Percentiles rank a stretch among this genome's conserved stretches.
phyloP scores from a whole-genome alignment of 2,113 vertebrate genomes.

The Machaerirhynchus nigripectus region DNA sequence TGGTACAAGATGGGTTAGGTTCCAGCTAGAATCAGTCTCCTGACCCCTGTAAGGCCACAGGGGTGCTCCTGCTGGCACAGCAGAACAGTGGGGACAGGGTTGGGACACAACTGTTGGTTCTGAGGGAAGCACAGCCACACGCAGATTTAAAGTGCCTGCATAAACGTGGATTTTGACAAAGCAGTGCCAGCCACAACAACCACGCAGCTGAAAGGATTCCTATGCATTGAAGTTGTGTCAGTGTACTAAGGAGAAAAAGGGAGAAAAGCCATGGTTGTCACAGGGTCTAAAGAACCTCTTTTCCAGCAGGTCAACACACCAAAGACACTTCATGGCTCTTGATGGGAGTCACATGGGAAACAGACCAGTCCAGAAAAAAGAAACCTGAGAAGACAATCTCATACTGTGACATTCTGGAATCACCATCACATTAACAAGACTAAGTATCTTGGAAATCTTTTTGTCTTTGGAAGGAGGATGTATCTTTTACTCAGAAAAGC shows the following conservation, averaged over 20 bases:
- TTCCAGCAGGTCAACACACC: background rate
- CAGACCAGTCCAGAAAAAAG: background rate
- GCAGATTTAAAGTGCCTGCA: background rate
- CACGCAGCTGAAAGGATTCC: background rate
- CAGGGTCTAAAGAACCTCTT: background rate
- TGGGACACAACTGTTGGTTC: background rate
- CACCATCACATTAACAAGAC: background rate
- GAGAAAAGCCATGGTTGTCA: background rate
- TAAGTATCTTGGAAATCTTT: background rate
- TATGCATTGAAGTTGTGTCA: background rate
- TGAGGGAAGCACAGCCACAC: background rate
- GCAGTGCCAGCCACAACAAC: background rate
- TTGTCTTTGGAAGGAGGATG: background rate
- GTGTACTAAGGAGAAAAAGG: background rate
- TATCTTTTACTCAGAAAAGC: background rate
- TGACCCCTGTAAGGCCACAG: background rate
- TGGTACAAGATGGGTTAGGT: background rate
- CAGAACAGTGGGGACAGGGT: accelerated
- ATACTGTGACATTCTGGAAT: background rate
- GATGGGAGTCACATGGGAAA: background rate
- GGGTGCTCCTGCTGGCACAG: background rate
- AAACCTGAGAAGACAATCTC: background rate
- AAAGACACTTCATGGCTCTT: background rate
- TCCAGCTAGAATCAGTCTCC: background rate
- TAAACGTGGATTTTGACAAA: background rate